phyloP scores from a whole-genome alignment of 2,113 vertebrate species.

The Manacus vitellinus region DNA sequence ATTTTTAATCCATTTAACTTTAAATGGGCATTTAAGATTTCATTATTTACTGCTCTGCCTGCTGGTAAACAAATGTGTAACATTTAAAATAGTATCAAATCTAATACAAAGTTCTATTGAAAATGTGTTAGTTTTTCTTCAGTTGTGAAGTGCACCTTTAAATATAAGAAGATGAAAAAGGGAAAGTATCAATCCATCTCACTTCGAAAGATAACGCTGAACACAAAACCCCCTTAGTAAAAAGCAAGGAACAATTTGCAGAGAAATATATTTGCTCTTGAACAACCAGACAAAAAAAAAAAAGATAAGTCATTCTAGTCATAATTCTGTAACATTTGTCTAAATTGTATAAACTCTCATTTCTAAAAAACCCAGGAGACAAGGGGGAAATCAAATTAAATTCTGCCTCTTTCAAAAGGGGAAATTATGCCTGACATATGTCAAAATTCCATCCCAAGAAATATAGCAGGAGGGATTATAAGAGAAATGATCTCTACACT shows the following conservation, averaged over 20 bases:
- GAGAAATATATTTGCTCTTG: not conserved
- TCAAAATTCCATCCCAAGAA: conserved; percentile 47
- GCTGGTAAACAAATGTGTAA: not conserved
- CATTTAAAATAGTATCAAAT: not conserved
- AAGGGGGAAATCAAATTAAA: conserved; percentile 31
- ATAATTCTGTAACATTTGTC: not conserved
- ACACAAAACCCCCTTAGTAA: not conserved
- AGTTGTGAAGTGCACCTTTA: not conserved
- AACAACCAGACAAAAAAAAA: not conserved
- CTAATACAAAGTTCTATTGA: not conserved
- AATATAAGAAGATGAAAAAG: not conserved
- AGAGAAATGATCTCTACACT: conserved; percentile 27
- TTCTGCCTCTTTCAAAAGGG: conserved; percentile 16
- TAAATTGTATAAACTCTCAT: not conserved
- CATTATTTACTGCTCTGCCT: not conserved
- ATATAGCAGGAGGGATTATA: not conserved
- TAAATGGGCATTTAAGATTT: not conserved
- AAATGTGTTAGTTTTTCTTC: not conserved
- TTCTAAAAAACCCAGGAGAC: not conserved
- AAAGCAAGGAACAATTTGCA: not conserved
- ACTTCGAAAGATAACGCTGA: not conserved
- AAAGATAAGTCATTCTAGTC: not conserved
- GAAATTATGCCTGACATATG: conserved; percentile 53
- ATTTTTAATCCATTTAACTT: not conserved
- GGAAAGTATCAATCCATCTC: not conserved